Evolutionary conservation across 2,113 vertebrate genomes (phyloP).

Genomic region (Brachyistius frenatus): DNA sequence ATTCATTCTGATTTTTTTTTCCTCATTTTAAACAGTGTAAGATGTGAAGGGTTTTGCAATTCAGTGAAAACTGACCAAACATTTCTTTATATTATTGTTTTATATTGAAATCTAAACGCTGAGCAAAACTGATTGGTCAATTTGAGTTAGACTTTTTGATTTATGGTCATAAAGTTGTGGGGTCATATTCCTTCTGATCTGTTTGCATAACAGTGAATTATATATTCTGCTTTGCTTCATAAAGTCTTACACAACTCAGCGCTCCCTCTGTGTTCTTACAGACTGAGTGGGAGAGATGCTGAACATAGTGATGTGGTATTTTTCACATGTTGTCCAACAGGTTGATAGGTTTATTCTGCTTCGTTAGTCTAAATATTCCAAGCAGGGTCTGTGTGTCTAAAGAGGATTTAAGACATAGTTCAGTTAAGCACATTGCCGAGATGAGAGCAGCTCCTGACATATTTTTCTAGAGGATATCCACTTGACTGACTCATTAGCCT

Average conservation of each 20-base stretch:
- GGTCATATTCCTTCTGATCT: not conserved
- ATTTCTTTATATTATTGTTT: too few species aligned
- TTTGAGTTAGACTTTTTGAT: too few species aligned
- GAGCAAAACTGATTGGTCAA: too few species aligned
- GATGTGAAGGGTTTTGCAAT: not conserved
- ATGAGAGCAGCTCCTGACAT: slow-evolving; percentile 61
- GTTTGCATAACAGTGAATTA: not conserved
- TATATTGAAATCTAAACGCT: too few species aligned
- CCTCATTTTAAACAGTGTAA: not conserved
- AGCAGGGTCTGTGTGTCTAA: slow-evolving; percentile 34
- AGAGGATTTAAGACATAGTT: slow-evolving; percentile 62
- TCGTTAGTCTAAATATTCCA: slow-evolving; percentile 35
- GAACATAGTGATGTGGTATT: slow-evolving; percentile 12
- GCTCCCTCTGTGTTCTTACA: not conserved
- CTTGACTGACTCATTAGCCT: slow-evolving; percentile 78
- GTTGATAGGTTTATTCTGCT: slow-evolving; percentile 60
- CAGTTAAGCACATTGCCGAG: slow-evolving; percentile 43
- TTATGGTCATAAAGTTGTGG: too few species aligned
- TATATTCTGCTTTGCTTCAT: not conserved
- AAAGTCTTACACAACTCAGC: not conserved
- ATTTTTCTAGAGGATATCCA: slow-evolving; percentile 73
- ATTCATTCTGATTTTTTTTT: slow-evolving; percentile 5
- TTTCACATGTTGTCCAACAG: slow-evolving; percentile 59
- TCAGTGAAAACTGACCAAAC: not conserved
- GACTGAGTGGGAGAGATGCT: not conserved